phyloP scores from a whole-genome alignment of 30 jellyfish, hydroid and myxozoan genomes.

The Cassiopea xamachana region DNA sequence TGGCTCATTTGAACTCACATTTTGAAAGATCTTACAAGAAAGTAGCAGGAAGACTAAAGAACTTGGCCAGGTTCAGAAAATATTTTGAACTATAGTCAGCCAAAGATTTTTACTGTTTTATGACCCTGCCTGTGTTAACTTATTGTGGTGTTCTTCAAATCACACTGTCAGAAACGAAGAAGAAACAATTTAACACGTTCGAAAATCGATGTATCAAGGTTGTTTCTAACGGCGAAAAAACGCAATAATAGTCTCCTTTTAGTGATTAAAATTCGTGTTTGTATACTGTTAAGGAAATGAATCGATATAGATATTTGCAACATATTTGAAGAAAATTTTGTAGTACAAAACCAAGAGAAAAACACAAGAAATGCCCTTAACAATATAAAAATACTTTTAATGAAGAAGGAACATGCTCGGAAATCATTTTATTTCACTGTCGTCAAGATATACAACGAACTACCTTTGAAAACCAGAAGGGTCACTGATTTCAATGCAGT shows the following conservation, averaged over 20 bases:
- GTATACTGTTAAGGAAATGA: neutral
- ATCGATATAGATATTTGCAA: neutral
- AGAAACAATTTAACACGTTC: no score
- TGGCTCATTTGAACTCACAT: no score
- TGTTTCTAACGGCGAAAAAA: neutral
- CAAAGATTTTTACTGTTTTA: no score
- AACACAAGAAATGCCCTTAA: slow-evolving; percentile 31
- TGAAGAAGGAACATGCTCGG: slow-evolving; percentile 24
- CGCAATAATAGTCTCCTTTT: neutral
- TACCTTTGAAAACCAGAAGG: neutral
- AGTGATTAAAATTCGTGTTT: neutral
- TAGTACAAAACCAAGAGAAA: slow-evolving; percentile 2
- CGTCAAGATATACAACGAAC: neutral
- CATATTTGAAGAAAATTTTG: neutral
- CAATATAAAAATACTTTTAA: slow-evolving; percentile 7
- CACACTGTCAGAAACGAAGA: no score
- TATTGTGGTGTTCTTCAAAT: no score
- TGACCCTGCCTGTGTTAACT: no score
- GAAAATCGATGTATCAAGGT: neutral
- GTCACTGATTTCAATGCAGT: neutral
- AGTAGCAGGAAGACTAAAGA: no score
- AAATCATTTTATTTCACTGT: neutral
- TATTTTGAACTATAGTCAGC: no score
- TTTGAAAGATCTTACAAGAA: no score
- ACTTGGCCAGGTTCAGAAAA: no score